Evolutionary conservation across 1,140 invertebrate genomes (phyloP).

Genomic region (Plodia interpunctella): DNA sequence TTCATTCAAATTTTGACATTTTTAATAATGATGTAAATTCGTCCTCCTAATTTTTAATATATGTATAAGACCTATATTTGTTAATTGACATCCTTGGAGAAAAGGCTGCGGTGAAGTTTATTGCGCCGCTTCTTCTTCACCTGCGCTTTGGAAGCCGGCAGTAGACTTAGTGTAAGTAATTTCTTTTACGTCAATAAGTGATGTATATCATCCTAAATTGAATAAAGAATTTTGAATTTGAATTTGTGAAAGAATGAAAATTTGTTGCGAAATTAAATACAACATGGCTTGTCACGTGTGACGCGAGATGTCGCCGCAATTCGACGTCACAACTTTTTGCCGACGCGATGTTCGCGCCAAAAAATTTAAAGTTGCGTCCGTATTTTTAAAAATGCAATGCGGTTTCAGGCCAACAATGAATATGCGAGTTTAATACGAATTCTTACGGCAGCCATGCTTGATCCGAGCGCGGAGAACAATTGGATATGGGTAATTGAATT

Average conservation of each 20-base stretch:
- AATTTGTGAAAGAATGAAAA: not conserved
- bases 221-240: too few relatives aligned
- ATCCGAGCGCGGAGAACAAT: not conserved
- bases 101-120: too few relatives aligned
- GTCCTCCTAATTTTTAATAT: too few relatives aligned
- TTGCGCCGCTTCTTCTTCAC: too few relatives aligned
- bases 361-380: not conserved
- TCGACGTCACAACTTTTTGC: not conserved
- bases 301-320: not conserved
- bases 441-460: not conserved
- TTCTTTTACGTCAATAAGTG: too few relatives aligned
- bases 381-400: not conserved
- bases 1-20: too few relatives aligned
- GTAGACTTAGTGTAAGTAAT: too few relatives aligned
- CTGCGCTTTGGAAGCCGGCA: too few relatives aligned
- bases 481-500: slow-evolving; percentile 5
- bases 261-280: not conserved
- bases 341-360: not conserved
- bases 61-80: too few relatives aligned
- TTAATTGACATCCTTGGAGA: too few relatives aligned
- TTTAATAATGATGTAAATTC: too few relatives aligned
- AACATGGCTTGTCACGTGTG: not conserved
- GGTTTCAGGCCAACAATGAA: not conserved
- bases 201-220: too few relatives aligned
- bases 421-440: not conserved